phyloP scores from a whole-genome alignment of 2,797 vertebrate genomes.

The Eospalax fontanierii region DNA sequence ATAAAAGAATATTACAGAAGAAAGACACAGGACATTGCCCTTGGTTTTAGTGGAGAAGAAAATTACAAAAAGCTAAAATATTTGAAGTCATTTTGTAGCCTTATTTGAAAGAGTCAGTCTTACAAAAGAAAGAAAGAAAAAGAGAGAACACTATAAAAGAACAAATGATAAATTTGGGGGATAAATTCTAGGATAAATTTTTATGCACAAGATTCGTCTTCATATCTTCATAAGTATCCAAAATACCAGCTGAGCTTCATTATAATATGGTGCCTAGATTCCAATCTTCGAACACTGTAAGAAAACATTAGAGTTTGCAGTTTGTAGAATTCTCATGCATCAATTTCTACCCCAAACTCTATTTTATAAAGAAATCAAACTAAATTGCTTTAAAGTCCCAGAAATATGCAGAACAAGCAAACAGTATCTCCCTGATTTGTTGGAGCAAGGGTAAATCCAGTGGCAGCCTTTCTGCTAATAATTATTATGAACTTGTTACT shows the following conservation, averaged over 20 bases:
- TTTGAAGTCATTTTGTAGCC: slow-evolving; percentile 55
- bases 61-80: slow-evolving; percentile 42
- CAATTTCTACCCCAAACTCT: slow-evolving; percentile 43
- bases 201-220: slow-evolving; percentile 11
- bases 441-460: slow-evolving; percentile 27
- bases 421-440: slow-evolving; percentile 32
- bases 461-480: neutral
- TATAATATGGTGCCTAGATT: slow-evolving; percentile 3
- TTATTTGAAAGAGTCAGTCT: slow-evolving; percentile 21
- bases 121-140: slow-evolving; percentile 2
- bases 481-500: neutral
- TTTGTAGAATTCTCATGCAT: slow-evolving; percentile 39
- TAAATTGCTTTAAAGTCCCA: slow-evolving; percentile 49
- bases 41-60: neutral
- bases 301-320: neutral
- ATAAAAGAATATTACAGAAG: slow-evolving; percentile 48
- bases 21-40: slow-evolving; percentile 46
- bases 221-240: neutral
- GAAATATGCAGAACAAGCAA: slow-evolving; percentile 4
- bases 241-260: neutral
- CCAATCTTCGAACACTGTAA: neutral
- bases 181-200: neutral
- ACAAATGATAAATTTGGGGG: too few relatives aligned
- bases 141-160: neutral
- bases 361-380: slow-evolving; percentile 61